Evolutionary conservation across 1,140 invertebrate genomes (phyloP), one percentile per base, ranked within the genome.

Genomic region (Eulimnadia texana): DNA sequence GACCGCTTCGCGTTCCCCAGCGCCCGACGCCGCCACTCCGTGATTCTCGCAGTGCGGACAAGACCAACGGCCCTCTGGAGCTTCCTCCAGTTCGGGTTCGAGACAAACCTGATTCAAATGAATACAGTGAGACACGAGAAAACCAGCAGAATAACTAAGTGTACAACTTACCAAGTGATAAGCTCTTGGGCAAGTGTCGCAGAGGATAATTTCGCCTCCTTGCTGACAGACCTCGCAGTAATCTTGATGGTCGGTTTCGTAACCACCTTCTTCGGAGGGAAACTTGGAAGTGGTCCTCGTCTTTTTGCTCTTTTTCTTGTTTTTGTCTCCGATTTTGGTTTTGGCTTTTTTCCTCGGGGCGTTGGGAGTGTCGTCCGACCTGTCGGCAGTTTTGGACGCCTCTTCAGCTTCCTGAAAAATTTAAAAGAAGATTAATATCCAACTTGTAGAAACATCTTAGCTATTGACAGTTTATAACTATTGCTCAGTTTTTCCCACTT

Each of bases 201-300:
- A 99, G 2, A 99, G 79, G 62, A 99, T 98, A 62, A 99, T 99
- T 77, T 99, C 97, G 29, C 97, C 97, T 50, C 96, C 97, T 82
- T 99, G 95, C 73, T 99, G 94, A 73, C 97, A 99, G n/a, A 98
- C 95, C 76, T 98, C 95, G 73, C 95, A 98, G 73, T 98, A 99
- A 74, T 99, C 96, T 76, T 99, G 95, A 76, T 99, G 96, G 72
- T 99, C 93, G 58, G 84, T 85, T 57, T 57, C 55, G 71, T 85
- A 82, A 62, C 86, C 86, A 56, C 72, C 75, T 53, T 76, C 76
- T 63, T 88, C 87, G 67, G 88, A 86, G 0, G 88, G 86, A 66
- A 88, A 88, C 68, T 87, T 88, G 24, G 82, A 85, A 0, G 84
- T 89, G 0, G 85, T 87, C 74, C 90, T 90, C 19, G 86, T 80